Evolutionary conservation across 2,888 invertebrate genomes (phyloP), one percentile per base, ranked within the genome.

Genomic region (Diarsia mendica): DNA sequence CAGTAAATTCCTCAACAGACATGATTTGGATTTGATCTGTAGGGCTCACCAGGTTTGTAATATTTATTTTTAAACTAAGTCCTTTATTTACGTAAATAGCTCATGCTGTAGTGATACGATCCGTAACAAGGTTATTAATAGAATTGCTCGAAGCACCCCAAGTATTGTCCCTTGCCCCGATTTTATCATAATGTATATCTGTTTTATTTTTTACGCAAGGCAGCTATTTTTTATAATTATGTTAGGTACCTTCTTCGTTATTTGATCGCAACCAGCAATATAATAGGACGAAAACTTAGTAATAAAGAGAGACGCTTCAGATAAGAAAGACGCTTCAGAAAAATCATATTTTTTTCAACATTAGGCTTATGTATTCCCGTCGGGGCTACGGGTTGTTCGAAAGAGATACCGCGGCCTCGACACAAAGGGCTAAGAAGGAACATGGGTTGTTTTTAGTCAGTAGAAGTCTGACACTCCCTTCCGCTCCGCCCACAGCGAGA

Each of bases 11-110:
- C 97, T 99, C 89, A 99, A 99, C 95, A 97, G 99, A 91, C 99
- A 99, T 96, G 99, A 99, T 94, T 97, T 99, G 93, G 99, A 99
- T 96, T 97, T 99, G 92, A 99, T 99, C 92, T 99, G 99, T 95
- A 97, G 99, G 90, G 99, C 99, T 76, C 99, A 99, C 97, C 99
- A 99, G 97, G 98, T 98, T 89, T 71, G 60, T 60, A 63, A 10
- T 60, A 67, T 66, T 82, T 61, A 18, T 68, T 69, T 33, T n/a
- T 55, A 44, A 53, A 72, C 44, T 23, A 33, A 65, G 18, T 28
- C n/a, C 28, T 66, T 66, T 51, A 3, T 67, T 48, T 68, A 53
- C 10, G 33, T 77, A 15, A 53, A 46, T 20, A 60, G 18, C 8
- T 15, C 13, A 39, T 53, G 11, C 15, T 48, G n/a, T 48, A 49